Evolutionary conservation across 2,113 vertebrate genomes (phyloP).

Genomic region (Macrotus californicus): DNA sequence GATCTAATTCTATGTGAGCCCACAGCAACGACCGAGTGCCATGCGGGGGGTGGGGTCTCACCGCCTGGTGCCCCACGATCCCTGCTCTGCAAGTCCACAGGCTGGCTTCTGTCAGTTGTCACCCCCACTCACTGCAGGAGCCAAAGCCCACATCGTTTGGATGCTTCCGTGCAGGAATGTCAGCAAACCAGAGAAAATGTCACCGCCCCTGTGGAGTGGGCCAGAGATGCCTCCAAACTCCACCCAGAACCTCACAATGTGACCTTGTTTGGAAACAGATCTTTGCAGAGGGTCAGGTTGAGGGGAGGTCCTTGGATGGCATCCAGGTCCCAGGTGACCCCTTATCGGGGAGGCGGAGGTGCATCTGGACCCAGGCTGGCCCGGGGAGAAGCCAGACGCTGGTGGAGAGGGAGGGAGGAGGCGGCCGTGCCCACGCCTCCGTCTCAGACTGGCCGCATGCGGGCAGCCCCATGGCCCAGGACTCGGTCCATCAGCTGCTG

Average conservation of each 20-base stretch:
- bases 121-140: background rate
- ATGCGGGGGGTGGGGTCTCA: fast-evolving
- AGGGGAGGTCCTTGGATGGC: background rate
- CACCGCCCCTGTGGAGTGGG: fast-evolving
- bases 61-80: fast-evolving
- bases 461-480: background rate
- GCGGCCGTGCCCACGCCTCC: background rate
- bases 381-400: background rate
- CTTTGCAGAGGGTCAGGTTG: background rate
- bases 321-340: fast-evolving
- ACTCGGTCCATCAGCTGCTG: fast-evolving
- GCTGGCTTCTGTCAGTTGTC: background rate
- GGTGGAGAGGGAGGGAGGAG: background rate
- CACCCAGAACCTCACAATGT: background rate
- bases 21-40: fast-evolving
- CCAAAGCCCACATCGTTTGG: background rate
- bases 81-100: fast-evolving
- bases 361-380: background rate
- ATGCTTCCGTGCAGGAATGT: background rate
- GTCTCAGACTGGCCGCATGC: fast-evolving
- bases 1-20: background rate
- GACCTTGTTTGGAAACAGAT: background rate
- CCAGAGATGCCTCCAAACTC: background rate
- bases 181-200: too few species aligned
- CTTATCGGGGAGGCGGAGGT: background rate